A percentile compares a stretch with the other conserved stretches of the same genome.
Conservation (phyloP, 2,113 vertebrate species). For the Orthonyx spaldingii region DNA sequence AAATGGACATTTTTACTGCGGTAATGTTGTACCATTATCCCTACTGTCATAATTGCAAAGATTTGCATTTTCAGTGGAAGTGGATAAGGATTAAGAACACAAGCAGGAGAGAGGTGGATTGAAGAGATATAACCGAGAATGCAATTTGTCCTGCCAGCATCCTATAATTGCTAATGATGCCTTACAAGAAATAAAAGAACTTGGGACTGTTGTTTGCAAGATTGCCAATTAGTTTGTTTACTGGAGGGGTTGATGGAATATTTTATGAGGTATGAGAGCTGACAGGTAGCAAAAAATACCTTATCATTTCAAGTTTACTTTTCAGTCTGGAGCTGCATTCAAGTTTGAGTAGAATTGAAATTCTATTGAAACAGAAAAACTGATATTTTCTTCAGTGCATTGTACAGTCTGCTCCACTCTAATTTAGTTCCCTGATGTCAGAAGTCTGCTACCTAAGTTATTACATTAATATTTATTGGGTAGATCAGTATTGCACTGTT, state of each 20-base stretch:
- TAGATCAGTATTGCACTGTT: not conserved
- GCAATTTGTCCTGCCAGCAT: slow-evolving; percentile 13
- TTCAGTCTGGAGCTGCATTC: not conserved
- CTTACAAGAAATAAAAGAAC: not conserved
- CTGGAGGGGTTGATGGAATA: not conserved
- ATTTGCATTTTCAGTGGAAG: slow-evolving; percentile 23
- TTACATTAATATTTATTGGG: slow-evolving; percentile 19
- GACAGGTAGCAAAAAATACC: not conserved
- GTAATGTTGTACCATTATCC: slow-evolving; percentile 1
- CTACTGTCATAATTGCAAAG: slow-evolving; percentile 20
- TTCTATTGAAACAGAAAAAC: not conserved
- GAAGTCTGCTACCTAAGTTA: not conserved
- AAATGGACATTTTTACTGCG: not conserved
- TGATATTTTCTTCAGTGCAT: not conserved
- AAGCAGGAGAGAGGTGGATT: not conserved
- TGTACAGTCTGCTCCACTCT: not conserved
- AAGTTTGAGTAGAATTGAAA: not conserved
- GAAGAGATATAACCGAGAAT: not conserved
- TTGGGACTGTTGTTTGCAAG: not conserved
- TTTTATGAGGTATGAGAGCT: not conserved
- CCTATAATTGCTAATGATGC: not conserved
- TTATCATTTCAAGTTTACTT: not conserved
- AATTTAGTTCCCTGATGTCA: not conserved
- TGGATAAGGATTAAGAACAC: slow-evolving; percentile 4
- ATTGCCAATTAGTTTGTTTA: not conserved